Base-by-base conservation (phyloP, 2,113 vertebrate genomes). In the Amphiprion percula region DNA sequence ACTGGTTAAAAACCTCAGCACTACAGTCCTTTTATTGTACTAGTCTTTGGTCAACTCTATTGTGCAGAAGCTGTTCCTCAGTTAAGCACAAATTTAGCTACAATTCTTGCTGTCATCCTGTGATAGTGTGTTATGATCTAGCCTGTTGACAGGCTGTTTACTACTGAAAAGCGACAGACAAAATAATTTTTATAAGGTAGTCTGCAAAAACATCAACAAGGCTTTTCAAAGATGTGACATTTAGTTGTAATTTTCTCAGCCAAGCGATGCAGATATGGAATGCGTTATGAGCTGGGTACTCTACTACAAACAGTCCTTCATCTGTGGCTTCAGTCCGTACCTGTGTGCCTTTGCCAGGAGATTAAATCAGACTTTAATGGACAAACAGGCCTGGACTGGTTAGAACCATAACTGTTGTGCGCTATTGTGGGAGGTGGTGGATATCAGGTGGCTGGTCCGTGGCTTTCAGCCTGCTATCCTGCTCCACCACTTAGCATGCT, bases 401-500 rank as follows among this genome's bases (percentile, higher is more conserved):
- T 41, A 5, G 17, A 73, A 70, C 61, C 50, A 3, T 58, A 16
- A 53, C 47, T 55, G 71, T 68, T 12, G 52, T 52, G 54, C 66
- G 26, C 65, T 39, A 44, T 41, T 58, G 75, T 68, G 58, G 64
- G 77, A 80, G 85, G 77, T 80, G 78, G 76, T 68, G 78, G 64
- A 86, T 89, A 86, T 93, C 82, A 86, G 83, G 84, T 88, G 81
- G 72, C 66, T 65, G 69, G 75, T 88, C 88, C 64, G 47, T 66
- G 77, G 77, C 85, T 85, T 82, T 55, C 74, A 64, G 87, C 74
- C 86, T 77, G 87, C 84, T 81, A 84, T 89, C 80, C 64, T 72
- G 74, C 91, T 86, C 67, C 70, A 86, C 84, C 91, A 93, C 90
- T 93, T 94, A 93, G 92, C 84, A 92, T 94, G 90, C 90, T 94